phyloP scores from a whole-genome alignment of 2,888 invertebrate genomes.

The Metellina segmentata region DNA sequence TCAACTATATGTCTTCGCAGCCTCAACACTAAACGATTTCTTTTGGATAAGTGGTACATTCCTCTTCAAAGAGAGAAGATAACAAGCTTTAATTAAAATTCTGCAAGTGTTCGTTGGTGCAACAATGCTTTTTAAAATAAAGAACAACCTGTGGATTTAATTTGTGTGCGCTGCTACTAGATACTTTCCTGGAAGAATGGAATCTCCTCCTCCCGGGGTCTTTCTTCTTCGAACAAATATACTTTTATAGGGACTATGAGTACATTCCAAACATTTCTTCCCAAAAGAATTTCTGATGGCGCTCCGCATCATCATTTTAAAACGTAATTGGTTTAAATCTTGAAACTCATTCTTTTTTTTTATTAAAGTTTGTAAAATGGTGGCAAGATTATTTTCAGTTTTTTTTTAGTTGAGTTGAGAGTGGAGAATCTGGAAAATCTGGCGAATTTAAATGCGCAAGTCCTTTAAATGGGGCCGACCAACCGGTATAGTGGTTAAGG shows the following conservation, averaged over 20 bases:
- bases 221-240: background rate
- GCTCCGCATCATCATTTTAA: background rate
- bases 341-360: no score
- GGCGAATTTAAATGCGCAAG: no score
- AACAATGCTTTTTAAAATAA: slow-evolving; percentile 47
- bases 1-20: slow-evolving; percentile 6
- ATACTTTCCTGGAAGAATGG: slow-evolving; percentile 23
- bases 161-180: slow-evolving; percentile 19
- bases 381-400: background rate
- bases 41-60: slow-evolving; percentile 4
- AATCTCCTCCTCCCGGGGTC: background rate
- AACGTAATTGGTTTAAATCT: background rate
- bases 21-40: slow-evolving; percentile 30
- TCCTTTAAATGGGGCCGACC: no score
- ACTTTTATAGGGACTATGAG: slow-evolving; percentile 1
- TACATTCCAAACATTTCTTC: slow-evolving; percentile 17
- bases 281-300: background rate
- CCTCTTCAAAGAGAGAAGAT: slow-evolving; percentile 40
- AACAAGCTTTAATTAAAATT: slow-evolving; percentile 72
- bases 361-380: no score
- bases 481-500: no score
- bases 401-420: background rate
- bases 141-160: slow-evolving; percentile 62
- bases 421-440: no score
- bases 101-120: slow-evolving; percentile 43